Base-by-base conservation (phyloP, 2,888 invertebrate species). In the Amphipyra berbera region DNA sequence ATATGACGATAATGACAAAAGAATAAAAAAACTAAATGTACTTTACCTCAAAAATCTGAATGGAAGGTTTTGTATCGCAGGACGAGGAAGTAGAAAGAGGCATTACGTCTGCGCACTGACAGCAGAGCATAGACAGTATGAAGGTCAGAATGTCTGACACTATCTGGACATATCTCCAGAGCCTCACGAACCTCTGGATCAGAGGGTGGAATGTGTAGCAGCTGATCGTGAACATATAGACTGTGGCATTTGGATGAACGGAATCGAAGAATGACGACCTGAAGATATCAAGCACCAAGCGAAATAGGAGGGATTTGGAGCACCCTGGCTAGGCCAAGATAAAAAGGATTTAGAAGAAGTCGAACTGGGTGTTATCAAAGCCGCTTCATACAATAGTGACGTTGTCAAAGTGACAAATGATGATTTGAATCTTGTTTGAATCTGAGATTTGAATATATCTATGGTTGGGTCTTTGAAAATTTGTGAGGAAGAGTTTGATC, bases 191-290 rank as follows among this genome's bases (percentile, higher is more conserved):
- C 45, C 82, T 77, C 62, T 78, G 79, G 35, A 82, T 48, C 30
- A 82, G 53, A 8, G 76, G 82, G 55, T 85, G 81, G 54, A 85
- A 76, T 15, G 74, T 52, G 63, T 84, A 85, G 38, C 85, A 83
- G 53, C 87, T 88, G 42, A 88, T 55, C 14, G 80, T 79, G 38
- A 88, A 68, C 88, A 88, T 88, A 45, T 38, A 53, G 53, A 42
- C 21, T 21, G 53, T 40, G 42, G 68, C 68, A 76, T 78, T 67
- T 61, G 65, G 55, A 49, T 35, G 13, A 9, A 14, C 10, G 8
- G 14, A 46, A 14, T 5, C 40, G 21, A 12, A 46, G 2, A 30
- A 30, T 30, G 6, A 30, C 30, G 9, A 54, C 0, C n/a, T 15
- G 10, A 37, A 3, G 5, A 6, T 8, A n/a, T 13, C 13, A 21